These are phyloP conservation scores for Perognathus longimembris DNA, from an alignment of 2,113 vertebrate genomes.

Conservation along the genomic window DNA sequence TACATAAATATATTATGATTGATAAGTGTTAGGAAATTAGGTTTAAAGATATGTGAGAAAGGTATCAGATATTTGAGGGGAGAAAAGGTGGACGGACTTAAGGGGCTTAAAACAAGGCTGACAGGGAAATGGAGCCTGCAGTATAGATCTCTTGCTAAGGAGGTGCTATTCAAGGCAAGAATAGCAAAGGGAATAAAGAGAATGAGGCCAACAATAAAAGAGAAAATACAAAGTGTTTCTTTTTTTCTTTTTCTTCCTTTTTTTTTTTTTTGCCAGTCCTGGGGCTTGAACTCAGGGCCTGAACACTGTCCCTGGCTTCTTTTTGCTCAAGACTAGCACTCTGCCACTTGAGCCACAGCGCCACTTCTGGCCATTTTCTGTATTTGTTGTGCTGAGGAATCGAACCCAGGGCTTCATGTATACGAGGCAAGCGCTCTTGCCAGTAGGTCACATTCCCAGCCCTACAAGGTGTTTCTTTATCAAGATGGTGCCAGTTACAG, in stretches of 20 bases:
- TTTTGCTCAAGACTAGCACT: too few relatives aligned
- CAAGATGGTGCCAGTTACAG: background rate
- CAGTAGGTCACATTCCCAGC: too few relatives aligned
- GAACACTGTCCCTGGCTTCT: too few relatives aligned
- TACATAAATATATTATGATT: background rate
- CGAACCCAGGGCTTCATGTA: too few relatives aligned
- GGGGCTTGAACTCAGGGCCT: too few relatives aligned
- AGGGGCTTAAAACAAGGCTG: background rate
- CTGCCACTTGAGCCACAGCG: too few relatives aligned
- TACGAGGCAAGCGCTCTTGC: too few relatives aligned
- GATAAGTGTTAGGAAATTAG: background rate
- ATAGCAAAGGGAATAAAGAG: background rate
- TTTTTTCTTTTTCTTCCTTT: too few relatives aligned
- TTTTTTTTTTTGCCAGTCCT: too few relatives aligned
- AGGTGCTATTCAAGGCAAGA: background rate
- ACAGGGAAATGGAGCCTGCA: background rate
- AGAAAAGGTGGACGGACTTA: background rate
- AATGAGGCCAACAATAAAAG: background rate
- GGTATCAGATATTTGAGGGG: background rate
- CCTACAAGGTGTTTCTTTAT: background rate
- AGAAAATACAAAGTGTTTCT: background rate
- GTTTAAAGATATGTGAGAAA: background rate
- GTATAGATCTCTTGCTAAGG: background rate
- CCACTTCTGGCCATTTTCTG: too few relatives aligned
- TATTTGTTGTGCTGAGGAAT: too few relatives aligned